Evolutionary conservation across 2,797 vertebrate species (phyloP).

Genomic region (Catostomus latipinnis): DNA sequence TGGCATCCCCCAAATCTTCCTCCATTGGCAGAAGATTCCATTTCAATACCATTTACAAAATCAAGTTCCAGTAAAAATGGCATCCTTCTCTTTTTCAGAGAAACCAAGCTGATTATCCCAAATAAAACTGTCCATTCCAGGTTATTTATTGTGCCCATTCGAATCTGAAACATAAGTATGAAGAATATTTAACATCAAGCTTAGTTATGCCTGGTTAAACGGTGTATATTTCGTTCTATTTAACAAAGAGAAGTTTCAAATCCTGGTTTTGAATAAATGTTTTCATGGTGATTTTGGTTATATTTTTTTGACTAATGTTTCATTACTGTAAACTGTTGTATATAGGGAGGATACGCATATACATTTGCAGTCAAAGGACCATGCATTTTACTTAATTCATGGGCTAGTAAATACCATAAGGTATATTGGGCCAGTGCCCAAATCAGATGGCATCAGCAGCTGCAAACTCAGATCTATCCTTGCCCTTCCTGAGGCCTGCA

Average conservation of each 20-base stretch:
- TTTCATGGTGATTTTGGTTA: not conserved
- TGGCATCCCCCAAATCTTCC: conserved; percentile 61
- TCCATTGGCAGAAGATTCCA: conserved; percentile 67
- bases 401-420: conserved; percentile 55
- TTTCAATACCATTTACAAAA: conserved; percentile 59
- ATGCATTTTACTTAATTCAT: conserved; percentile 44
- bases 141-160: conserved; percentile 70
- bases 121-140: conserved; percentile 57
- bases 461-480: conserved; percentile 64
- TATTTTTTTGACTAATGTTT: not conserved
- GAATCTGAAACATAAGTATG: conserved; percentile 69
- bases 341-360: not conserved
- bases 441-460: conserved; percentile 67
- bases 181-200: conserved; percentile 5
- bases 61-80: conserved; percentile 55
- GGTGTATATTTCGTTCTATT: not conserved
- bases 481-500: conserved; percentile 65
- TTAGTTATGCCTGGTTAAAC: not conserved
- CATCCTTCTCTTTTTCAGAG: conserved; percentile 51
- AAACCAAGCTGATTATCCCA: conserved; percentile 50
- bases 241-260: not conserved
- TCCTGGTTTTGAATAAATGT: not conserved
- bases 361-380: conserved; percentile 31
- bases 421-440: conserved; percentile 58
- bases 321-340: not conserved